Evolutionary conservation across 2,797 vertebrate species (phyloP).

Genomic region (Hirundo rustica): DNA sequence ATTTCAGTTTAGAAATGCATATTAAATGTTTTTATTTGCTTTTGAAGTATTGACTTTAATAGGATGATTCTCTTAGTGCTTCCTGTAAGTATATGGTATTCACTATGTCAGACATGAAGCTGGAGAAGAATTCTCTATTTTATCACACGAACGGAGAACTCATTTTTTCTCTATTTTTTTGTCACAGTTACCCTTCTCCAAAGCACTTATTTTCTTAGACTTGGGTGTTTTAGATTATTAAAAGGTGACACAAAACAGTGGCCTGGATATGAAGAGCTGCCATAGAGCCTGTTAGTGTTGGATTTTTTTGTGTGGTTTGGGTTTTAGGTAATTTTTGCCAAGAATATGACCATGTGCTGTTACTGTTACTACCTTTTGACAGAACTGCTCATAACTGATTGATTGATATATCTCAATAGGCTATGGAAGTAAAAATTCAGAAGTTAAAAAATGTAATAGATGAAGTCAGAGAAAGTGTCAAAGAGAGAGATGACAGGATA

Average conservation of each 20-base stretch:
- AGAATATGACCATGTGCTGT: not conserved
- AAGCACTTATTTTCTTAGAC: not conserved
- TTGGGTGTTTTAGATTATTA: not conserved
- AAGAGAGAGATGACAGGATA: constrained; percentile 74
- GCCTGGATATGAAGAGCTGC: not conserved
- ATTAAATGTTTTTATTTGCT: not conserved
- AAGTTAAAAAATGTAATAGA: constrained; percentile 72
- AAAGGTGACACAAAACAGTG: not conserved
- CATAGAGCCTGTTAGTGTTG: not conserved
- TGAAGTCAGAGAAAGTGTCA: constrained; percentile 49
- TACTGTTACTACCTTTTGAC: not conserved
- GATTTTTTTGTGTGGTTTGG: not conserved
- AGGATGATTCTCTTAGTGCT: not conserved
- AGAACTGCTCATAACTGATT: not conserved
- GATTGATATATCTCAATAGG: not conserved
- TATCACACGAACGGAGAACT: not conserved
- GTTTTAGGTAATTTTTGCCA: not conserved
- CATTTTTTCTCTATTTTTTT: not conserved
- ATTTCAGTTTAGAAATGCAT: not conserved
- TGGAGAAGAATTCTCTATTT: not conserved
- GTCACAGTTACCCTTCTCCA: not conserved
- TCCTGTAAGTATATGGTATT: not conserved
- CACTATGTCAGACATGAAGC: not conserved
- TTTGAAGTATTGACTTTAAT: not conserved
- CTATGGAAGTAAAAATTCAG: constrained; percentile 57